Evolutionary conservation across 1,140 invertebrate species (phyloP).

Genomic region (Panonychus citri): DNA sequence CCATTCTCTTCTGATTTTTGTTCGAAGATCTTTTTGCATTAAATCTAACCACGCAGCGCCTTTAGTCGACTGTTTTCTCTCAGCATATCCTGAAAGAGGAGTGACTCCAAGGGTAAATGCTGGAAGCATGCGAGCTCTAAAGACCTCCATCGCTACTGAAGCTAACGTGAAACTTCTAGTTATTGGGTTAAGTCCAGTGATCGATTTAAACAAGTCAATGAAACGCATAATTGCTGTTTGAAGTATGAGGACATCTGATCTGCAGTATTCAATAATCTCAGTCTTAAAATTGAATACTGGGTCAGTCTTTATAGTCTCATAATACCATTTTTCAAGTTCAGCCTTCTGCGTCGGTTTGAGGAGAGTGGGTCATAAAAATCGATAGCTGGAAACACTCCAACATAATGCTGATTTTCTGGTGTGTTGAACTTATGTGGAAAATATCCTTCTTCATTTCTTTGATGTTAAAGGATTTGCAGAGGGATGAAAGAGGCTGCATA

Average conservation of each 20-base stretch:
- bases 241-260: neutral
- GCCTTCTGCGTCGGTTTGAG: neutral
- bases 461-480: slow-evolving; percentile 1
- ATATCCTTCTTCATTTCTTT: neutral
- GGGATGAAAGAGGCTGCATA: neutral
- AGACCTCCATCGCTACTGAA: neutral
- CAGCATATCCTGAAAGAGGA: neutral
- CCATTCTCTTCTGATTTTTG: neutral
- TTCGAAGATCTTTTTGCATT: neutral
- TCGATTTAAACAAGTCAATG: neutral
- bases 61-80: neutral
- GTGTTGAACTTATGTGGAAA: slow-evolving; percentile 6
- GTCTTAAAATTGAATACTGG: neutral
- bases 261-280: neutral
- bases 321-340: slow-evolving; percentile 7
- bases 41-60: neutral
- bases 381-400: neutral
- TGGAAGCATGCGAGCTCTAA: neutral
- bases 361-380: neutral
- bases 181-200: neutral
- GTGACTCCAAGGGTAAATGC: neutral
- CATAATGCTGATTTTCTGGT: neutral
- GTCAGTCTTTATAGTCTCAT: neutral
- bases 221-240: neutral
- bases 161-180: neutral